A percentile compares a stretch with the other conserved stretches of the same genome.
Conservation (phyloP, 2,113 vertebrate genomes). For the Sebastes fasciatus region DNA sequence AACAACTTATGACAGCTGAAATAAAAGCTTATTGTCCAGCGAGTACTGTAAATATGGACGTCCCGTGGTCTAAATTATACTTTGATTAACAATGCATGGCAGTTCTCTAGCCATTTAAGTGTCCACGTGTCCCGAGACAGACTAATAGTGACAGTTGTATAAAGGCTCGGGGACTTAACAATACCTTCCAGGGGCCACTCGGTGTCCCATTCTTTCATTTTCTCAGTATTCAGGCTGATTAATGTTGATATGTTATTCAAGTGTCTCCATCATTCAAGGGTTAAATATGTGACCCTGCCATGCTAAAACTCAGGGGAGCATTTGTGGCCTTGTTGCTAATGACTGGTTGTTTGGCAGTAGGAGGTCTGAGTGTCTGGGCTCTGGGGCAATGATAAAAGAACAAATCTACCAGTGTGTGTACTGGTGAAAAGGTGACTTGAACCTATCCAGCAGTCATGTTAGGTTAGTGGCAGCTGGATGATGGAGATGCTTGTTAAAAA, state of each 20-base stretch:
- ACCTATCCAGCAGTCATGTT: neutral
- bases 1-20: conserved; percentile 68
- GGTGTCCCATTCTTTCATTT: conserved; percentile 56
- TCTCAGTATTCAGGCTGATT: conserved; percentile 65
- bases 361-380: conserved; percentile 32
- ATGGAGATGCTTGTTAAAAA: neutral
- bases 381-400: conserved; percentile 24
- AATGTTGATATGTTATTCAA: conserved; percentile 76
- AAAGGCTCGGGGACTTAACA: conserved; percentile 65
- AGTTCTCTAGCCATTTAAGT: conserved; percentile 63
- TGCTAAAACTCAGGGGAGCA: conserved; percentile 58
- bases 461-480: neutral
- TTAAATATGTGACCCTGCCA: conserved; percentile 77
- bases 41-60: conserved; percentile 62
- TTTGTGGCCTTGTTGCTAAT: conserved; percentile 67
- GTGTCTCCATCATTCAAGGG: conserved; percentile 59
- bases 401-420: neutral
- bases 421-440: neutral
- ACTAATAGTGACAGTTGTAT: conserved; percentile 68
- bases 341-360: conserved; percentile 50
- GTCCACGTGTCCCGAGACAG: conserved; percentile 62
- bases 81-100: conserved; percentile 70
- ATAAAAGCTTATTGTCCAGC: conserved; percentile 74
- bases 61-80: conserved; percentile 65
- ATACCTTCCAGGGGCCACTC: conserved; percentile 46